Evolutionary conservation across 2,113 vertebrate species (phyloP).

Genomic region (Emydocephalus ijimae): DNA sequence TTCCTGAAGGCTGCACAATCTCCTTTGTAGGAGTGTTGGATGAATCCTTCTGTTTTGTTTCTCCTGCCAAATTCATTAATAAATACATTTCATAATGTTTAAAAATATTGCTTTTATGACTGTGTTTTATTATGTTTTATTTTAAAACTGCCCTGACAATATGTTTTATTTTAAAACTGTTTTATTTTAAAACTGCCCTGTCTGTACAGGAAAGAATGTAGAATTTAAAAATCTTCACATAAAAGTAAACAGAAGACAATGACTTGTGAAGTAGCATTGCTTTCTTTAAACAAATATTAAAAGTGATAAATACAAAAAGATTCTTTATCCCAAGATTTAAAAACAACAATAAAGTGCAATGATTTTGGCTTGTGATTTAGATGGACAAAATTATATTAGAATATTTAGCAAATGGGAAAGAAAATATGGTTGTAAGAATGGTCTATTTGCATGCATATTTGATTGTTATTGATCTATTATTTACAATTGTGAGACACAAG

Average conservation of each 20-base stretch:
- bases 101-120: not conserved
- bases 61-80: not conserved
- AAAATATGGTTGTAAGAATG: not conserved
- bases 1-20: not conserved
- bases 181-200: not conserved
- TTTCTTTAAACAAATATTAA: conserved; percentile 43
- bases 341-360: not conserved
- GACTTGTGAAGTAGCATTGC: conserved; percentile 24
- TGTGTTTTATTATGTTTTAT: not conserved
- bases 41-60: not conserved
- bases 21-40: not conserved
- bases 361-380: conserved; percentile 22
- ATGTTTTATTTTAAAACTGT: no score
- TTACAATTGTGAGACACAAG: not conserved
- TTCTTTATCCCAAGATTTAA: conserved; percentile 9
- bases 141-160: not conserved
- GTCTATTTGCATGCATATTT: not conserved
- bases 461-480: not conserved
- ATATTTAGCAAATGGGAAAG: conserved; percentile 9
- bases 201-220: not conserved
- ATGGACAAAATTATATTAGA: not conserved
- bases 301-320: conserved; percentile 16
- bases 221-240: not conserved
- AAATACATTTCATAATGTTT: not conserved
- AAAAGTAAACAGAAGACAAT: conserved; percentile 12